phyloP scores from a whole-genome alignment of 2,797 vertebrate genomes.

The Falco biarmicus region DNA sequence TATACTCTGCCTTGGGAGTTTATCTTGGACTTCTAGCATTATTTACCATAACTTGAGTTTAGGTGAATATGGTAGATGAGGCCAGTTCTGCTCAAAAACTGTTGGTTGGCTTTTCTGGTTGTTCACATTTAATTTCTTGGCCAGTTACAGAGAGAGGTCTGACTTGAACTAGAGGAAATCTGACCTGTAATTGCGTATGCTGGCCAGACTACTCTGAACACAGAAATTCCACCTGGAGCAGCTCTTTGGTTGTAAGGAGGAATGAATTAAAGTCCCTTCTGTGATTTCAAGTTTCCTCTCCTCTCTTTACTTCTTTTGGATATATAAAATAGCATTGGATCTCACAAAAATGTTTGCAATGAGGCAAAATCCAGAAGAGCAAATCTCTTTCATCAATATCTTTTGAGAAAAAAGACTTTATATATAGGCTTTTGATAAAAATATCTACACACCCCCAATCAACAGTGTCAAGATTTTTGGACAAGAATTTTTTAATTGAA shows the following conservation, averaged over 20 bases:
- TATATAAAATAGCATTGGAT: rapidly evolving
- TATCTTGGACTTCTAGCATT: not conserved
- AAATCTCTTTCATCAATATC: not conserved
- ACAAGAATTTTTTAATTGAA: not conserved
- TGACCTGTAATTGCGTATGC: not conserved
- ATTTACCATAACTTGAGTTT: not conserved
- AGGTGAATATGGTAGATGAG: not conserved
- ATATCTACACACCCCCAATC: too few species aligned
- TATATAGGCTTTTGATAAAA: not conserved
- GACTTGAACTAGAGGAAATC: not conserved
- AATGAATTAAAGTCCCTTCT: not conserved
- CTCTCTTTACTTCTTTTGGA: not conserved
- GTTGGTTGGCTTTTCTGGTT: not conserved
- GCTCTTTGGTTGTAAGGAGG: not conserved
- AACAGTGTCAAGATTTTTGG: not conserved
- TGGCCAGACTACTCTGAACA: not conserved
- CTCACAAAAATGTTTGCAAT: not conserved
- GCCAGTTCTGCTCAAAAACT: not conserved
- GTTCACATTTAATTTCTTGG: not conserved
- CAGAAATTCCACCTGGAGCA: not conserved
- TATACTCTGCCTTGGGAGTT: not conserved
- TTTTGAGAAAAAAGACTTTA: not conserved
- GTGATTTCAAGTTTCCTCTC: too few species aligned
- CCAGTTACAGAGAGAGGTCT: not conserved
- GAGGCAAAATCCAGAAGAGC: not conserved